A percentile compares a stretch with the other conserved stretches of the same genome.
phyloP scores from a whole-genome alignment of 92 coral and sea anemone species.

The Palythoa grandiflora region DNA sequence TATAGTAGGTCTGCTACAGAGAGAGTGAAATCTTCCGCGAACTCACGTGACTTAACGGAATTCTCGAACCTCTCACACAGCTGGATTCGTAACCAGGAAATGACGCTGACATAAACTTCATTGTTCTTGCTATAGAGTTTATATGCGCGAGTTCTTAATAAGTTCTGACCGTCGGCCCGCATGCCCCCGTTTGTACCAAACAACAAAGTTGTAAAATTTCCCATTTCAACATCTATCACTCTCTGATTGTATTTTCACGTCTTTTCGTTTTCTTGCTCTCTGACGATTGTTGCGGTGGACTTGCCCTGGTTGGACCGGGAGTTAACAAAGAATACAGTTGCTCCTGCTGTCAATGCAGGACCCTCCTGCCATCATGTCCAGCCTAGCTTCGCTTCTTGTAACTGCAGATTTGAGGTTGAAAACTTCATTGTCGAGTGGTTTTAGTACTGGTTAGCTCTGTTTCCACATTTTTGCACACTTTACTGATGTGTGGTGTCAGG shows the following conservation, averaged over 20 bases:
- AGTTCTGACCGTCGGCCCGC: not conserved
- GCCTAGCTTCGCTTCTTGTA: conserved; percentile 45
- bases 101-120: no score
- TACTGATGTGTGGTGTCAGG: not conserved
- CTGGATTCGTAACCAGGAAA: no score
- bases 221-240: not conserved
- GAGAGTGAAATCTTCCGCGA: no score
- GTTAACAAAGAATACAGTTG: no score
- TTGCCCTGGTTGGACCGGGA: not conserved
- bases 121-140: not conserved
- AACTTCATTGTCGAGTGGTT: conserved; percentile 51
- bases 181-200: not conserved
- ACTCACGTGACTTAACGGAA: no score
- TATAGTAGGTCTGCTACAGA: no score
- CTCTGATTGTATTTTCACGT: not conserved
- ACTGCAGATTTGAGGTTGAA: conserved; percentile 24
- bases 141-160: not conserved
- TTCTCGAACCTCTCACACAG: no score
- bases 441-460: conserved; percentile 38
- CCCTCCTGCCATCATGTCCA: conserved; percentile 61
- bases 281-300: conserved; percentile 3
- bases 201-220: not conserved
- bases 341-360: no score
- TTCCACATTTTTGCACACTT: no score
- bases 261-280: not conserved